A percentile compares a stretch with the other conserved stretches of the same genome.
Conservation (phyloP, 2,888 invertebrate species). For the Xylota segnis region DNA sequence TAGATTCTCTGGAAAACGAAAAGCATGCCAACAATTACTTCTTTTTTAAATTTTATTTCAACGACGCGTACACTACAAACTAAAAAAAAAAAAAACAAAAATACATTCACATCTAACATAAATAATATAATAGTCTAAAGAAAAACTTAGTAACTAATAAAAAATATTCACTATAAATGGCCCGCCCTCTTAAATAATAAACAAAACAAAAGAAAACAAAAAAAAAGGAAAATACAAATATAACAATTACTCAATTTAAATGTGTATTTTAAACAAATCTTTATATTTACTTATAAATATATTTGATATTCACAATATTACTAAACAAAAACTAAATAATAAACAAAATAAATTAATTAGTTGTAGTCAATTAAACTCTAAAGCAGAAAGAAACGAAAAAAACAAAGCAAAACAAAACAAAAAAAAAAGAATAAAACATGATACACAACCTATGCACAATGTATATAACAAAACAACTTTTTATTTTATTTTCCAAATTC, state of each 20-base stretch:
- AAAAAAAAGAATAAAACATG: conserved; percentile 22
- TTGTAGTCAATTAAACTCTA: conserved; percentile 74
- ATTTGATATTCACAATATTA: conserved; percentile 74
- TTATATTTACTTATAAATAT: conserved; percentile 73
- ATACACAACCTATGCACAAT: conserved; percentile 65
- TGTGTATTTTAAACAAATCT: conserved; percentile 75
- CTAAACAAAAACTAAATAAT: conserved; percentile 51
- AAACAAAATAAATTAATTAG: conserved; percentile 66
- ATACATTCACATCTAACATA: conserved; percentile 44
- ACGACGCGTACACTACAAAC: conserved; percentile 24
- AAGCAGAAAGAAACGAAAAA: conserved; percentile 44
- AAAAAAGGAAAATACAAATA: conserved; percentile 32
- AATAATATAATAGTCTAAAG: conserved; percentile 43
- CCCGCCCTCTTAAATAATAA: conserved; percentile 70
- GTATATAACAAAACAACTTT: conserved; percentile 35
- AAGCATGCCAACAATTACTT: conserved; percentile 21
- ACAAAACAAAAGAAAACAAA: conserved; percentile 29
- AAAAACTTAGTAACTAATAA: conserved; percentile 53
- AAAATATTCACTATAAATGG: conserved; percentile 71
- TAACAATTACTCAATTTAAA: conserved; percentile 68
- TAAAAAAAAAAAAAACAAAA: conserved; percentile 31
- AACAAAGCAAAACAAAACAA: conserved; percentile 21
- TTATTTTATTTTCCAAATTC: conserved; percentile 14
- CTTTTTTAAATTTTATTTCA: conserved; percentile 9
- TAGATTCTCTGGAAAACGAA: background rate